A percentile compares a stretch with the other conserved stretches of the same genome.
Conservation (phyloP, 2,113 vertebrate species). For the Pelobates fuscus region DNA sequence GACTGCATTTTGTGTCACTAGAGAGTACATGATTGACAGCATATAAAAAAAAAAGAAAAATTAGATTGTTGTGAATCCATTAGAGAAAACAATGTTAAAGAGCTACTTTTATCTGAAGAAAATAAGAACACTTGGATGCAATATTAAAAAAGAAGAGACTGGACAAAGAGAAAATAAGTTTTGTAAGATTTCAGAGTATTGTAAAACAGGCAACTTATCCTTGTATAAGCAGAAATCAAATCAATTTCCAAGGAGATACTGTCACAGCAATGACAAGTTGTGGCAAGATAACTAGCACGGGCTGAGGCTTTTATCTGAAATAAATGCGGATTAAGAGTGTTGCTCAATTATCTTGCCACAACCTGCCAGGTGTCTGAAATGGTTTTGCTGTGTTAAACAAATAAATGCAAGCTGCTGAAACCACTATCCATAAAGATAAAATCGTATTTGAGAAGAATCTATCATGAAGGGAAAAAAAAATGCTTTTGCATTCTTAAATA, state of each 20-base stretch:
- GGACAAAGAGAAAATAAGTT: no score
- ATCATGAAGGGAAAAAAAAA: not conserved
- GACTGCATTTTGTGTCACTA: no score
- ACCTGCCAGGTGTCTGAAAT: slow-evolving; percentile 26
- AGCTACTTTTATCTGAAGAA: no score
- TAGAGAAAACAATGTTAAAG: no score
- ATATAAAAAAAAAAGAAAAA: no score
- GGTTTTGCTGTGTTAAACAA: slow-evolving; percentile 17
- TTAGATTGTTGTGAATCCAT: no score
- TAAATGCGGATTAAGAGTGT: slow-evolving; percentile 36
- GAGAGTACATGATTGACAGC: no score
- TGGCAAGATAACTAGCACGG: slow-evolving; percentile 23
- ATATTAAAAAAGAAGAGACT: no score
- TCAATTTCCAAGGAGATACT: slow-evolving; percentile 23
- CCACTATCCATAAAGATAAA: not conserved
- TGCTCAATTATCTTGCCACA: slow-evolving; percentile 35
- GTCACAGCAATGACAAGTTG: slow-evolving; percentile 21
- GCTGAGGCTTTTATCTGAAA: slow-evolving; percentile 22
- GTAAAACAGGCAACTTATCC: not conserved
- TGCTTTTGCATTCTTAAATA: not conserved
- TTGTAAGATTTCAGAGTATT: no score
- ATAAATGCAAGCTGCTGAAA: not conserved
- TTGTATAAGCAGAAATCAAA: not conserved
- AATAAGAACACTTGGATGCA: no score
- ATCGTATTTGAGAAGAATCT: not conserved